Conservation (phyloP, 92 coral and sea anemone genomes). For the Pocillopora meandrina region DNA sequence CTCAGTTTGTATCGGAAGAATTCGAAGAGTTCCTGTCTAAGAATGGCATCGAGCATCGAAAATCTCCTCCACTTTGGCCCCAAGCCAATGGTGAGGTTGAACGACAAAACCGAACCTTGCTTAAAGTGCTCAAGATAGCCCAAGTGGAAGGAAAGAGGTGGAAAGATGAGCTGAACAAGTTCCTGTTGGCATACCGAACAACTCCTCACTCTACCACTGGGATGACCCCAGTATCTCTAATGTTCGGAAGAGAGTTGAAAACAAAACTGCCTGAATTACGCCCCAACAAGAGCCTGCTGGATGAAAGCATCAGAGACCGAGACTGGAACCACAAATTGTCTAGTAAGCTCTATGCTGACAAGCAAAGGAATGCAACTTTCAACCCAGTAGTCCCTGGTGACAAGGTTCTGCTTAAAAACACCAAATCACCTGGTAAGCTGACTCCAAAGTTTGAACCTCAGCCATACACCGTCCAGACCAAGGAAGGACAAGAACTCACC, state of each 20-base stretch:
- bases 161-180: slow-evolving; percentile 45
- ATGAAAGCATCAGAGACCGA: slow-evolving; percentile 51
- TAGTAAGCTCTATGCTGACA: slow-evolving; percentile 47
- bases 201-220: slow-evolving; percentile 54
- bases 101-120: slow-evolving; percentile 38
- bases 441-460: slow-evolving; percentile 37
- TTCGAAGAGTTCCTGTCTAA: slow-evolving; percentile 12
- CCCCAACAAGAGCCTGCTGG: slow-evolving; percentile 40
- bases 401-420: slow-evolving; percentile 46
- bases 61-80: slow-evolving; percentile 52
- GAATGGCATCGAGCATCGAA: slow-evolving; percentile 25
- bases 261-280: slow-evolving; percentile 52
- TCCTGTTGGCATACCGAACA: slow-evolving; percentile 48
- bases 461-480: slow-evolving; percentile 49
- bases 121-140: slow-evolving; percentile 37
- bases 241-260: slow-evolving; percentile 55
- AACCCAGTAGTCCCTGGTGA: slow-evolving; percentile 43
- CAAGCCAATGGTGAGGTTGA: slow-evolving; percentile 49
- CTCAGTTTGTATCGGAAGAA: slow-evolving; percentile 34
- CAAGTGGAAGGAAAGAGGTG: slow-evolving; percentile 32
- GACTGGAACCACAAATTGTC: slow-evolving; percentile 44
- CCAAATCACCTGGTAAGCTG: slow-evolving; percentile 55
- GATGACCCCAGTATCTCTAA: slow-evolving; percentile 42
- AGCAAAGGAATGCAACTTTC: slow-evolving; percentile 23
- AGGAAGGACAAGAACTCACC: slow-evolving; percentile 16